phyloP scores from a whole-genome alignment of 2,113 vertebrate genomes.

The Micromys minutus region DNA sequence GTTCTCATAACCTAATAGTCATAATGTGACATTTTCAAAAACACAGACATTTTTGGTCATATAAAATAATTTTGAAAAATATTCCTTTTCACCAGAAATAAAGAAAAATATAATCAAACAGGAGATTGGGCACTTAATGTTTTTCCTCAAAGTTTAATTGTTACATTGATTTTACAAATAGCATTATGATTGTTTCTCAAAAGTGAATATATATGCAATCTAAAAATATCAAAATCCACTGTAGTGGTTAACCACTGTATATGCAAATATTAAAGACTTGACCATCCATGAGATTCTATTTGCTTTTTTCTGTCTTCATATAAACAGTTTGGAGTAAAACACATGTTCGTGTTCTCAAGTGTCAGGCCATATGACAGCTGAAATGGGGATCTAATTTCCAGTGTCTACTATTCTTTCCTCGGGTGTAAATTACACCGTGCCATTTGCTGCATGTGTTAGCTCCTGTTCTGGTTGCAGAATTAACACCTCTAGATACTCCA shows the following conservation, averaged over 20 bases:
- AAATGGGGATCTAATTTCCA: constrained; percentile 16
- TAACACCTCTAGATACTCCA: not conserved
- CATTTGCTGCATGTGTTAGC: constrained; percentile 17
- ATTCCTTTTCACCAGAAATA: not conserved
- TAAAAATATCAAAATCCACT: not conserved
- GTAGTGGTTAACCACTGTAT: not conserved
- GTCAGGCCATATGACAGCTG: constrained; percentile 43
- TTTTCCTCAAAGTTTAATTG: not conserved
- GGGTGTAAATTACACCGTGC: not conserved
- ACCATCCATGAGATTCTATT: not conserved
- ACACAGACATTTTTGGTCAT: not conserved
- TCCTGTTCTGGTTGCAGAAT: constrained; percentile 47
- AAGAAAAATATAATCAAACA: not conserved
- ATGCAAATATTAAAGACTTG: not conserved
- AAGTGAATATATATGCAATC: constrained; percentile 26
- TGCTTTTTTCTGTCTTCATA: constrained; percentile 15
- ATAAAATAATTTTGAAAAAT: constrained; percentile 40
- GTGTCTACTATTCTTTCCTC: constrained; percentile 32
- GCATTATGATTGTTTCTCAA: not conserved
- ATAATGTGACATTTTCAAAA: constrained; percentile 36
- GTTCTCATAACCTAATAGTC: constrained; percentile 14
- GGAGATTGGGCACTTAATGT: not conserved
- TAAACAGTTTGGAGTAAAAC: constrained; percentile 21
- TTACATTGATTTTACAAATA: constrained; percentile 7
- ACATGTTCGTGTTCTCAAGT: not conserved